phyloP scores from a whole-genome alignment of 1,140 invertebrate genomes.

The Brachionus manjavacas region DNA sequence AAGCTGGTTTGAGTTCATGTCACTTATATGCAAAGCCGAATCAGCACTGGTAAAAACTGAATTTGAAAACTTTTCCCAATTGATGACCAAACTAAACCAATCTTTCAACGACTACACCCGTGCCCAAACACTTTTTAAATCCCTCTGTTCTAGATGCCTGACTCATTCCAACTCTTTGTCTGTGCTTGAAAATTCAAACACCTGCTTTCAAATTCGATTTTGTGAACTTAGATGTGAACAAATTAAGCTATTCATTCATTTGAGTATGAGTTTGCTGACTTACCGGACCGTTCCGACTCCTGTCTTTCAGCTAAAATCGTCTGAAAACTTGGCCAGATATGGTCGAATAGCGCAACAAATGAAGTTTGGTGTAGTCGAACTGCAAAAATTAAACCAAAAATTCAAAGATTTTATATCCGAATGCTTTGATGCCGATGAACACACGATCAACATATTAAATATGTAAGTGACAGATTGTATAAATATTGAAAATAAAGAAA shows the following conservation, averaged over 20 bases:
- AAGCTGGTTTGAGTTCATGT: constrained; percentile 25
- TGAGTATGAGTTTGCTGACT: background rate
- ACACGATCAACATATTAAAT: constrained; percentile 34
- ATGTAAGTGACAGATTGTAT: constrained; percentile 4
- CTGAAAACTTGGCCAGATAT: constrained; percentile 7
- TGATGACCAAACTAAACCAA: background rate
- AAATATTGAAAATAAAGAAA: background rate
- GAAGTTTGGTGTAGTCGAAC: background rate
- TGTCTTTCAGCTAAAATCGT: constrained; percentile 16
- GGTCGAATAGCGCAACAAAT: constrained; percentile 38
- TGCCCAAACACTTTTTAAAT: constrained; percentile 20
- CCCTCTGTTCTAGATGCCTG: constrained; percentile 8
- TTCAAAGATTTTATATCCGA: constrained; percentile 35
- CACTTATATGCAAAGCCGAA: background rate
- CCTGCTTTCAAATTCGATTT: background rate
- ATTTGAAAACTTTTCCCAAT: background rate
- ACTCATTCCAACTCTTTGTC: background rate
- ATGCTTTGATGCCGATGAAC: constrained; percentile 33
- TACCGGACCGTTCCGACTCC: background rate
- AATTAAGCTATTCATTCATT: constrained; percentile 33
- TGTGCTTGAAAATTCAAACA: background rate
- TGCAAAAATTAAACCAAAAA: constrained; percentile 38
- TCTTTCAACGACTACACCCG: background rate
- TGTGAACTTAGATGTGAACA: constrained; percentile 33
- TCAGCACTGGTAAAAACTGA: background rate